Base-by-base conservation (phyloP, 2,113 vertebrate species). In the Corapipo altera region DNA sequence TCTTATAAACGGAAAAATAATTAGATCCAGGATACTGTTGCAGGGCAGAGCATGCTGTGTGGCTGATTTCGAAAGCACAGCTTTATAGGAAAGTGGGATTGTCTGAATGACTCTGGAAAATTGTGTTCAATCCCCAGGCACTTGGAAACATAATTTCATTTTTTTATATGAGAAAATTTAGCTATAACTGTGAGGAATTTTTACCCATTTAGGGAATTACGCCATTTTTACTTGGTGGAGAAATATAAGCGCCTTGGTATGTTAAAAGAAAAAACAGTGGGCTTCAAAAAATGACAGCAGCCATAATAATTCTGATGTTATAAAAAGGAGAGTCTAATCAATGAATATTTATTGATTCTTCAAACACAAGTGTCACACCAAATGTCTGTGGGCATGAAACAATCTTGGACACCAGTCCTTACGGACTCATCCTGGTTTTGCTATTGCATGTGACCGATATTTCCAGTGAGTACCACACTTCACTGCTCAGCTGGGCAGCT, bases 141-240 rank as follows among this genome's bases (percentile, higher is more conserved):
- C 67, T 85, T 64, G 72, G 89, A 86, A 91, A 62, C 32, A 74
- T 78, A 71, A 95, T 91, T 94, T 86, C 49, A 75, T 92, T 92
- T 80, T 51, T 79, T 82, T 88, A 49, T 46, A 75, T 73, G 80
- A 89, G 59, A 46, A 93, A 61, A 89, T 78, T 79, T 79, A 93
- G 83, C 77, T 51, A 81, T 66, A 94, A 78, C 69, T 65, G 24
- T 35, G 75, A 5, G 43, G 88, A 89, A 57, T 74, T 91, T 88
- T 73, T 89, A 61, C 18, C 48, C 35, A 14, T 90, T 78, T 95
- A 59, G 76, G 76, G 51, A 93, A 94, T 97, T 71, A 77, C 3
- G 39, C 32, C 48, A 14, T 91, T 95, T 89, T 83, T 67, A 61
- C 44, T 70, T 66, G 74, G 33, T 35, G 37, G 33, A 93, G 51